Evolutionary conservation across 2,113 vertebrate species (phyloP), one percentile per base, ranked within the genome.

Genomic region (Lanius ludovicianus): DNA sequence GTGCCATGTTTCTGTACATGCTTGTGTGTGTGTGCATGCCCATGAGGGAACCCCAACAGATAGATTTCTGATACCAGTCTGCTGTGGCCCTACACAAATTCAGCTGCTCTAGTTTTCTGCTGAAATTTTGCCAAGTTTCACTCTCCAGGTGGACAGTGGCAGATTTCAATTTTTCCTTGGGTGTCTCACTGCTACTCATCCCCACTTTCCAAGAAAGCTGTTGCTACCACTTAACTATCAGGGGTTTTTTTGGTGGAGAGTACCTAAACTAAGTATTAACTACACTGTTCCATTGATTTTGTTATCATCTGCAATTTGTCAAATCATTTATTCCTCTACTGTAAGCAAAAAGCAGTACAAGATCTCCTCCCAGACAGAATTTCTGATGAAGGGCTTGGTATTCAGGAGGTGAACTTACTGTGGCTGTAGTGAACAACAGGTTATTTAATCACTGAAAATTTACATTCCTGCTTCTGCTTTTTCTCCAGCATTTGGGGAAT

Each of bases 381-480:
- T 90, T 92, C 64, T 95, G 37, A 55, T 80, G 79, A 87, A 85
- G 53, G 31, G 24, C 41, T 75, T 1, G 1, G 21, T 64, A 15
- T 42, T 74, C 3, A 1, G 57, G 78, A 79, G 47, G 41, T 69
- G n/a, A 22, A 90, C 22, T 4, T 53, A 11, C 41, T 57, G 35
- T 65, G 68, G 53, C 33, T 82, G 37, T 25, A 46, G 67, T 33
- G 64, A 89, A 62, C 53, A 89, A 47, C 2, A 18, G 69, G 24
- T 77, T 83, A 83, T 88, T 85, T 41, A 90, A 73, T 64, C 30
- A 11, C 37, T 39, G 67, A 74, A 92, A 83, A 94, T 88, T 91
- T 93, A 85, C 55, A 73, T 94, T 82, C 78, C 82, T 69, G 31
- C 59, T 94, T 87, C 67, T 85, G 87, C 49, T 50, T 93, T 76